Base-by-base conservation (phyloP, 2,888 invertebrate genomes). In the Calliphora vomitoria region DNA sequence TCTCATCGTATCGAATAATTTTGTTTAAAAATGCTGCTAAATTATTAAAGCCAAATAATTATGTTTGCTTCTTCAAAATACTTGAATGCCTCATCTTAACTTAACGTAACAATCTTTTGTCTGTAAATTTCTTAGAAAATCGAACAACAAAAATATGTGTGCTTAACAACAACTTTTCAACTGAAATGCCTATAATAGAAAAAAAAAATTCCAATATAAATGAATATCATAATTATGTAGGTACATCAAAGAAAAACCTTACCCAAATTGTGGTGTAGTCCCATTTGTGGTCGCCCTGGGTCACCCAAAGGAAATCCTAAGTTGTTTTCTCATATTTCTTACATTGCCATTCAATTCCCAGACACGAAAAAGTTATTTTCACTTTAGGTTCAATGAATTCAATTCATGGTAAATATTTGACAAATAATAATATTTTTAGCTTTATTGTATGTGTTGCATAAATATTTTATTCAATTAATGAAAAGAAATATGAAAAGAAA, bases 401-500 rank as follows among this genome's bases (percentile, higher is more conserved):
- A 44, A 55, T 44, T 25, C 31, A 31, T 41, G 15, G 18, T 35
- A 60, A 44, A 8, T 79, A 38, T 4, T 18, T 50, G 31, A 15
- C 10, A 60, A 64, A 58, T 13, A 35, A 62, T 35, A 31, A 20
- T 58, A 41, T 60, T 31, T 38, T 20, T 35, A 13, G 31, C 31
- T 35, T 58, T 72, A 8, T 18, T 50, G 10, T 4, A 35, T 31
- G 50, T 44, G 31, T 35, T 35, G n/a, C 8, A 74, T 58, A 58
- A 58, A 53, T 20, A 53, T 47, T 64, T 66, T 64, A 62, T 62
- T 75, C 62, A 47, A 62, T 75, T 75, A 75, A 15, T 25, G 4
- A 31, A 35, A 25, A 25, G 13, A 25, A 25, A 62, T 0, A 13
- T 13, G 35, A 38, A 20, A n/a, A 62, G n/a, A n/a, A 8, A 62